Conservation (phyloP, 2,888 invertebrate genomes). For the Hypsopygia costalis region DNA sequence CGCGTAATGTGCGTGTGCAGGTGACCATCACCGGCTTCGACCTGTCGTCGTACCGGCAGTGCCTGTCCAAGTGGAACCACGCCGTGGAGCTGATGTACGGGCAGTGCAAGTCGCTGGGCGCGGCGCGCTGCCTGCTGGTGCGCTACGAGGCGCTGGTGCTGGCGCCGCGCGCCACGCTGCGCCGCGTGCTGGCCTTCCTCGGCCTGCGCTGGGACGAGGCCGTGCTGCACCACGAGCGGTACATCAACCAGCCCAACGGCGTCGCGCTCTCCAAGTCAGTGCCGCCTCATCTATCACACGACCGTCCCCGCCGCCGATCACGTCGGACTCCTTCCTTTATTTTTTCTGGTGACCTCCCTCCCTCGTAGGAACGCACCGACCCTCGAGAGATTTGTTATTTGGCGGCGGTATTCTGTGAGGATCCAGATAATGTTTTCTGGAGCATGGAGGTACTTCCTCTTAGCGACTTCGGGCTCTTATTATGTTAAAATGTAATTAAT, state of each 20-base stretch:
- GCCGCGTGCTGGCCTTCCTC: constrained; percentile 92
- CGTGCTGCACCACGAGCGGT: constrained; percentile 98
- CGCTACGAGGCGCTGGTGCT: constrained; percentile 98
- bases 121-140: constrained; percentile 89
- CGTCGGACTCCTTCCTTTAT: too few relatives aligned
- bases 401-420: too few relatives aligned
- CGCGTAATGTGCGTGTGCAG: constrained; percentile 27
- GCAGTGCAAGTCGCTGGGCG: constrained; percentile 92
- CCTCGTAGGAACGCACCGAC: too few relatives aligned
- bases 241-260: constrained; percentile 97
- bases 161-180: constrained; percentile 94
- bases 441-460: too few relatives aligned
- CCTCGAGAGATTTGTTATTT: too few relatives aligned
- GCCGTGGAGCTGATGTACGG: constrained; percentile 97
- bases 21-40: constrained; percentile 94
- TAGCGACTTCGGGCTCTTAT: too few relatives aligned
- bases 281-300: too few relatives aligned
- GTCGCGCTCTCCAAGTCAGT: constrained; percentile 96
- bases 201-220: constrained; percentile 97
- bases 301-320: too few relatives aligned
- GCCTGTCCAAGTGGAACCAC: constrained; percentile 97
- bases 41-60: constrained; percentile 95
- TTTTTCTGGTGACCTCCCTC: too few relatives aligned
- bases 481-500: too few relatives aligned
- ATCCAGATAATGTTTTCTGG: too few relatives aligned